Base-by-base conservation (phyloP, 2,888 invertebrate genomes). In the Baronia brevicornis region DNA sequence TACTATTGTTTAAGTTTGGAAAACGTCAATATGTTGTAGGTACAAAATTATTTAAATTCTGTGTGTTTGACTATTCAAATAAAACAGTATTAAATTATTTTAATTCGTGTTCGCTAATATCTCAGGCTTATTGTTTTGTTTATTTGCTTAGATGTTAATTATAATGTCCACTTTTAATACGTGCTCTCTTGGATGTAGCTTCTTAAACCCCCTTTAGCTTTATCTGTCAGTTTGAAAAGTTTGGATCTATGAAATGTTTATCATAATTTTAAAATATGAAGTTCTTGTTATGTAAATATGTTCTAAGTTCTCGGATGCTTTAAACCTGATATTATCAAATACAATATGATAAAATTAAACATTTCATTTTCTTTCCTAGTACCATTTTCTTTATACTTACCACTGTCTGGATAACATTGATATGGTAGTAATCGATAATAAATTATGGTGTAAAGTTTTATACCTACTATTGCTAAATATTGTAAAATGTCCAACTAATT, bases 1-100 rank as follows among this genome's bases (percentile, higher is more conserved):
- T 79, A 79, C 60, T 73, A 71, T 60, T 65, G 61, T 60, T 51
- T 62, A 64, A 74, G 68, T 66, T 68, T 66, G 50, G 51, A 64
- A 60, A 62, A 59, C 46, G 50, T 45, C 43, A 40, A 50, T 51
- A 44, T 41, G 48, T 50, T 54, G 39, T 60, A 58, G 65, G 60
- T 66, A 48, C 48, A 43, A 38, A 37, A 44, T 43, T 49, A 42
- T 56, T 41, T 41, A 44, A 44, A 41, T 38, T 43, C 48, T 43
- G 48, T 35, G 48, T 46, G 48, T 46, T 51, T 53, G 48, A 48
- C 52, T 54, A 44, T 39, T 33, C 41, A 35, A 39, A 38, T 41
- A 36, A 44, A 51, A 44, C 56, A 63, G 62, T 66, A 60, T 58
- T 62, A 63, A 60, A 51, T 57, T 59, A 52, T 52, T 54, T 41